Conservation (phyloP, 2,797 vertebrate genomes). For the Etheostoma perlongum region DNA sequence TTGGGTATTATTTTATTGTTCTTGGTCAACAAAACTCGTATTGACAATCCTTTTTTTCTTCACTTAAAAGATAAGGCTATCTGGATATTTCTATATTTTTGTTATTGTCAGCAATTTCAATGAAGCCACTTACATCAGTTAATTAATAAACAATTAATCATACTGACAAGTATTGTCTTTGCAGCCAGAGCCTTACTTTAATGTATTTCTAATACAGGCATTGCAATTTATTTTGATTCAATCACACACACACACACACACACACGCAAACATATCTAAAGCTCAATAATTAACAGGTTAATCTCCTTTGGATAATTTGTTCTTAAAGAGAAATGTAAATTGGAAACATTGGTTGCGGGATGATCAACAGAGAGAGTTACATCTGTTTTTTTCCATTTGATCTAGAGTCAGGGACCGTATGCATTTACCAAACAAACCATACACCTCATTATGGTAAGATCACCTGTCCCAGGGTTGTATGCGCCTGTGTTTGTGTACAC, state of each 20-base stretch:
- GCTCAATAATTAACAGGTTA: background rate
- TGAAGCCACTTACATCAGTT: background rate
- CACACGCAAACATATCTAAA: too few relatives aligned
- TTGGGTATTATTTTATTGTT: background rate
- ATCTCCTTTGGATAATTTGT: background rate
- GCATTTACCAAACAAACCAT: background rate
- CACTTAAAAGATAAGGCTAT: background rate
- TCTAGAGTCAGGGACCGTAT: background rate
- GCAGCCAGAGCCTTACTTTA: background rate
- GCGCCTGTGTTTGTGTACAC: constrained; percentile 48
- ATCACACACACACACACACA: too few relatives aligned
- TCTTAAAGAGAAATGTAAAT: background rate
- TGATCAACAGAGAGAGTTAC: background rate
- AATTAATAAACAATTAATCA: background rate
- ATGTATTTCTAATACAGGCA: too few relatives aligned
- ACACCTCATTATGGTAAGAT: background rate
- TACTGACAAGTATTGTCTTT: background rate
- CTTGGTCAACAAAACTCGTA: background rate
- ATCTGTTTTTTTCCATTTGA: background rate
- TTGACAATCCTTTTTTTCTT: background rate
- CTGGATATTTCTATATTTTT: background rate
- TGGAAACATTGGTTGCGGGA: background rate
- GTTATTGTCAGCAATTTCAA: background rate
- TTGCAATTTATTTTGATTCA: too few relatives aligned
- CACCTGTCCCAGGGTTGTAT: constrained; percentile 51